These are phyloP conservation scores for Drosophila kambysellisi DNA, from an alignment of 2,888 invertebrate species.

Conservation along the genomic window DNA sequence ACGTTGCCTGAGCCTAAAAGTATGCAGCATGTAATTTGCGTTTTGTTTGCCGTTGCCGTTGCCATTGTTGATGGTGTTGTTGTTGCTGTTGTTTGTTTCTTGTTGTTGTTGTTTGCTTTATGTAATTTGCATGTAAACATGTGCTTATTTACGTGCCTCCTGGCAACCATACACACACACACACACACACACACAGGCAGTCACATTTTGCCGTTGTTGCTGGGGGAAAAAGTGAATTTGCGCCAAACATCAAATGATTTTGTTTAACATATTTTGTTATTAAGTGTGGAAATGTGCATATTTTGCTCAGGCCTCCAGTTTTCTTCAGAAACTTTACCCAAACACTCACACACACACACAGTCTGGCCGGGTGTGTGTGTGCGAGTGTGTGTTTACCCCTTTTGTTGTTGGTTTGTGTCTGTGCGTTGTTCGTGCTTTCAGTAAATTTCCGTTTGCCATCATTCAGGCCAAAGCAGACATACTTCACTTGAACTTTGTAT, in stretches of 20 bases:
- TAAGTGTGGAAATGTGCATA: constrained; percentile 81
- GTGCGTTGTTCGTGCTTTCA: constrained; percentile 70
- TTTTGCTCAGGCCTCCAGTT: constrained; percentile 54
- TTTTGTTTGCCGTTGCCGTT: constrained; percentile 67
- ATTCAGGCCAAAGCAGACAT: constrained; percentile 66
- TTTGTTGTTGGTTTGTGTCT: constrained; percentile 15
- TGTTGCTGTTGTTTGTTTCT: constrained; percentile 29
- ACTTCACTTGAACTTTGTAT: constrained; percentile 78
- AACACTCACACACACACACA: not conserved
- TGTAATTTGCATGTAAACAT: constrained; percentile 82
- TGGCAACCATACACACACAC: constrained; percentile 49
- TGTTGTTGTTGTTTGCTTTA: constrained; percentile 61
- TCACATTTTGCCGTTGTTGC: constrained; percentile 20
- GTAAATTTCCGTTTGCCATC: constrained; percentile 80
- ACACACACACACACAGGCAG: constrained; percentile 15
- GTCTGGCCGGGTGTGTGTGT: constrained; percentile 6
- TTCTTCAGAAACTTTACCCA: constrained; percentile 26
- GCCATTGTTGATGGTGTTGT: constrained; percentile 27
- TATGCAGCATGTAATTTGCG: constrained; percentile 75
- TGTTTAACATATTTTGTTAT: constrained; percentile 81
- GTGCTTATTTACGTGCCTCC: constrained; percentile 71
- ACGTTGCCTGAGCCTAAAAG: constrained; percentile 61
- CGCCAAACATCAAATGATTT: constrained; percentile 78
- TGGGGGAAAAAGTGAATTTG: constrained; percentile 47
- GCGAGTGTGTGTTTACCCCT: constrained; percentile 22